These are phyloP conservation scores for Tuta absoluta DNA, from an alignment of 2,888 invertebrate species.

Conservation along the genomic window DNA sequence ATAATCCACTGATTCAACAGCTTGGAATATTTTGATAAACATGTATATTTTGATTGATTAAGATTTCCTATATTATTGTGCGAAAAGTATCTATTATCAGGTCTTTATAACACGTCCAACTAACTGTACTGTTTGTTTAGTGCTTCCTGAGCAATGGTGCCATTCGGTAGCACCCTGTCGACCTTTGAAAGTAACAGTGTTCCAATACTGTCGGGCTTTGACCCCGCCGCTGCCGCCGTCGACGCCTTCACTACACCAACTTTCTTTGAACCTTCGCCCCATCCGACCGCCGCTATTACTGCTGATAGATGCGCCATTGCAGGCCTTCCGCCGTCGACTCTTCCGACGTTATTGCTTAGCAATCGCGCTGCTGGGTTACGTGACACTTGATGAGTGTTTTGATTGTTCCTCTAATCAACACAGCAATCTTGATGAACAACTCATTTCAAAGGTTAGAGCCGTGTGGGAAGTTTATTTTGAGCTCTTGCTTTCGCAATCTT, in stretches of 20 bases:
- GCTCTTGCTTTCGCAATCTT: constrained; percentile 18
- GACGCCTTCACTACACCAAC: constrained; percentile 55
- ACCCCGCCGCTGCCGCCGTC: constrained; percentile 53
- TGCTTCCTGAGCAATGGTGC: constrained; percentile 28
- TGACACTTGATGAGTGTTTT: constrained; percentile 9
- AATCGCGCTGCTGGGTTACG: constrained; percentile 1
- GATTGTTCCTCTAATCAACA: constrained; percentile 5
- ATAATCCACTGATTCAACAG: neutral
- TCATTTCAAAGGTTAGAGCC: neutral
- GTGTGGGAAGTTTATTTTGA: neutral
- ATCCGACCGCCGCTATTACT: constrained; percentile 61
- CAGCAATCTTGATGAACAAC: constrained; percentile 6
- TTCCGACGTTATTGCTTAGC: constrained; percentile 7
- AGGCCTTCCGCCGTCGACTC: constrained; percentile 34
- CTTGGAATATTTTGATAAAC: neutral
- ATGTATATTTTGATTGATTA: neutral
- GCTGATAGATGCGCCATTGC: constrained; percentile 48
- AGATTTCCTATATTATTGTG: neutral
- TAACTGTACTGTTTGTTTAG: constrained; percentile 25
- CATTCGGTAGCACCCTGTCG: constrained; percentile 47
- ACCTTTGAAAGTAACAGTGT: constrained; percentile 80
- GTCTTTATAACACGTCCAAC: neutral
- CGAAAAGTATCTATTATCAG: neutral
- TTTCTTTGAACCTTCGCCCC: constrained; percentile 63
- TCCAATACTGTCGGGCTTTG: constrained; percentile 65